Conservation (phyloP, 30 jellyfish, hydroid and myxozoan species). For the Aurelia sp. region DNA sequence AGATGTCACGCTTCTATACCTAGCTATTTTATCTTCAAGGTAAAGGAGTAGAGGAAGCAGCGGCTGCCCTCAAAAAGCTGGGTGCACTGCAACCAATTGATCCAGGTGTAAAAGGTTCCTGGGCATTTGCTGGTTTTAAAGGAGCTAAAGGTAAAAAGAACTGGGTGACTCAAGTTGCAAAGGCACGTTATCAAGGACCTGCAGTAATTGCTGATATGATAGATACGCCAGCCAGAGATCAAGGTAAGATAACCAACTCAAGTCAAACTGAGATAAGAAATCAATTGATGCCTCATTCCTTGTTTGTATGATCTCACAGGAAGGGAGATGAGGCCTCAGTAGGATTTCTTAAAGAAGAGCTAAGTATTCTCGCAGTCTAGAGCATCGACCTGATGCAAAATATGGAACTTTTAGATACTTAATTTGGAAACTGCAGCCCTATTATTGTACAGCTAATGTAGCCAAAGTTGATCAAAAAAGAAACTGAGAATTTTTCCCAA, state of each 20-base stretch:
- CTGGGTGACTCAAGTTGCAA: constrained; percentile 85
- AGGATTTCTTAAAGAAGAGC: too few species aligned
- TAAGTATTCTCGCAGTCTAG: too few species aligned
- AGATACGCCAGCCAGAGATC: constrained; percentile 95
- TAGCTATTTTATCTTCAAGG: constrained; percentile 25
- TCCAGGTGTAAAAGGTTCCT: constrained; percentile 83
- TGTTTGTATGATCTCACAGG: too few species aligned
- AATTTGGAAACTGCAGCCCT: too few species aligned
- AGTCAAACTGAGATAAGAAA: too few species aligned
- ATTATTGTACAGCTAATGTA: too few species aligned
- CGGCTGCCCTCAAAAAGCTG: constrained; percentile 69
- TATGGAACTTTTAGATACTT: too few species aligned
- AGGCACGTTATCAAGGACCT: constrained; percentile 90
- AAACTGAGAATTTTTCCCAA: too few species aligned
- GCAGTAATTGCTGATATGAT: constrained; percentile 94
- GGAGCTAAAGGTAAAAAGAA: constrained; percentile 85
- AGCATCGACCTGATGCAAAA: too few species aligned
- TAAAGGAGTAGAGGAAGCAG: constrained; percentile 76
- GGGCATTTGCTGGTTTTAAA: constrained; percentile 96
- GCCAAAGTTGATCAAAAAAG: too few species aligned
- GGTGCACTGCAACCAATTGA: constrained; percentile 86
- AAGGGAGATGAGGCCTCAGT: too few species aligned
- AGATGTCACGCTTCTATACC: background rate
- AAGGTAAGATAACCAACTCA: constrained; percentile 47
- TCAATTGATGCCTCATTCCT: too few species aligned